A percentile compares a stretch with the other conserved stretches of the same genome.
Conservation (phyloP, 2,888 invertebrate genomes). For the Drosophila picticornis region DNA sequence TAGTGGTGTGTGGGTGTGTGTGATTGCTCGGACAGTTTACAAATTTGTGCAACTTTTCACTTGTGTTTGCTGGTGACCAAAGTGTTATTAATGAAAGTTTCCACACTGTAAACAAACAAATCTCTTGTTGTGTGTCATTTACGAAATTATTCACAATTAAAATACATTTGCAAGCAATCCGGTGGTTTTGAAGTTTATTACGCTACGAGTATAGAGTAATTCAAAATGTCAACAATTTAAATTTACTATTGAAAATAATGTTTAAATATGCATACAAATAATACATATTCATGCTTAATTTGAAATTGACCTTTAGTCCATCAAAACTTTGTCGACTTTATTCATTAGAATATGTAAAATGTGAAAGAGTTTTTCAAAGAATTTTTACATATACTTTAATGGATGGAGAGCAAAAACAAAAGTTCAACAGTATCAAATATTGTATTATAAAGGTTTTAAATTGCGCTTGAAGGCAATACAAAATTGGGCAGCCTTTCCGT, state of each 20-base stretch:
- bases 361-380: neutral
- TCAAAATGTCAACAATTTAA: neutral
- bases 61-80: constrained; percentile 37
- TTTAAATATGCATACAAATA: neutral
- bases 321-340: no score
- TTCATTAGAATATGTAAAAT: neutral
- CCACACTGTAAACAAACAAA: constrained; percentile 29
- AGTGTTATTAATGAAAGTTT: constrained; percentile 46
- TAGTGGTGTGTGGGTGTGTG: constrained; percentile 13
- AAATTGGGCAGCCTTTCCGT: neutral
- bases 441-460: neutral
- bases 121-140: constrained; percentile 4
- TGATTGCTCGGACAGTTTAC: constrained; percentile 41
- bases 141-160: constrained; percentile 30
- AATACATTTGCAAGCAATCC: constrained; percentile 4
- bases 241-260: neutral
- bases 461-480: neutral
- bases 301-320: neutral
- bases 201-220: neutral
- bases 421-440: neutral
- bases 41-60: constrained; percentile 58
- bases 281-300: neutral
- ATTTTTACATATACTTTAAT: neutral
- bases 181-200: neutral
- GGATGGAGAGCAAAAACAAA: neutral